phyloP scores from a whole-genome alignment of 2,888 invertebrate species.

The Baccha elongata region DNA sequence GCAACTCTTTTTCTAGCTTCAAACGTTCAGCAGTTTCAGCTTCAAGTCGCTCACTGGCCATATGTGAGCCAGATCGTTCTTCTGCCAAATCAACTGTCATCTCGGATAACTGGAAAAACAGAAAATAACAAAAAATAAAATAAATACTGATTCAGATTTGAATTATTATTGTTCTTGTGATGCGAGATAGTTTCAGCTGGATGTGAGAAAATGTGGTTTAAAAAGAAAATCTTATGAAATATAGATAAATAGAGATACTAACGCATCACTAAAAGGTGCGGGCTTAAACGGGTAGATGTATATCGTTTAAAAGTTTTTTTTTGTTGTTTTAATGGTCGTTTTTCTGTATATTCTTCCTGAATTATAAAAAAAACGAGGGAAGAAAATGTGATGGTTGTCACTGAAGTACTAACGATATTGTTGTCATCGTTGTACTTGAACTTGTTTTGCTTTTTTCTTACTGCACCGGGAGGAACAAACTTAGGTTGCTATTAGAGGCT shows the following conservation, averaged over 20 bases:
- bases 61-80: constrained; percentile 94
- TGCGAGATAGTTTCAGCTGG: constrained; percentile 4
- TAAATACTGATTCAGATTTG: constrained; percentile 22
- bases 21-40: constrained; percentile 94
- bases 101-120: constrained; percentile 89
- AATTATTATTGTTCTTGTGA: constrained; percentile 23
- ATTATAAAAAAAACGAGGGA: constrained; percentile 27
- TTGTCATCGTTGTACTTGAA: constrained; percentile 65
- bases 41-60: constrained; percentile 94
- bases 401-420: constrained; percentile 42
- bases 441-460: constrained; percentile 52
- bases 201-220: constrained; percentile 59
- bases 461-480: constrained; percentile 16
- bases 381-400: constrained; percentile 20
- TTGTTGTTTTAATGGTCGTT: constrained; percentile 23
- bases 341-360: constrained; percentile 21
- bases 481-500: constrained; percentile 18
- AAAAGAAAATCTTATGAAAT: constrained; percentile 23
- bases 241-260: constrained; percentile 21
- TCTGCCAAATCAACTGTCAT: constrained; percentile 96
- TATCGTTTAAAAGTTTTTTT: not conserved
- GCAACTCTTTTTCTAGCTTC: constrained; percentile 91
- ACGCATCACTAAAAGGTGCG: constrained; percentile 34
- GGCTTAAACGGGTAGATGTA: not conserved
- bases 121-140: constrained; percentile 18